Evolutionary conservation across 2,797 vertebrate species (phyloP).

Genomic region (Paratrypauchen microcephalus): DNA sequence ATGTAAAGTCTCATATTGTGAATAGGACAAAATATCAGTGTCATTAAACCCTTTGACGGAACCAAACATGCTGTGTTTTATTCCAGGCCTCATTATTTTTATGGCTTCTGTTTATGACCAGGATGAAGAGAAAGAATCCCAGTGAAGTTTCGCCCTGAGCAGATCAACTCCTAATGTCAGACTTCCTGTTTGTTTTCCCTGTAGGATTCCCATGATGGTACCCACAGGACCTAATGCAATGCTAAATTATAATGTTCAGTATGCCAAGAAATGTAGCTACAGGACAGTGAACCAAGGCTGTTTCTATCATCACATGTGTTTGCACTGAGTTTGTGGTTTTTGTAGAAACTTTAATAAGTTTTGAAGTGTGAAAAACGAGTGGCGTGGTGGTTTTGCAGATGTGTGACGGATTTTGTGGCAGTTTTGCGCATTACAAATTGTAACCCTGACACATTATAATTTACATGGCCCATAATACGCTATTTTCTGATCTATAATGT

Average conservation of each 20-base stretch:
- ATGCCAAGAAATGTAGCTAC: background rate
- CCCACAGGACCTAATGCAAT: background rate
- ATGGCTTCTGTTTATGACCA: slow-evolving; percentile 54
- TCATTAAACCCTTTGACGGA: slow-evolving; percentile 26
- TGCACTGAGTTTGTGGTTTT: background rate
- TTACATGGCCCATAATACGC: no score
- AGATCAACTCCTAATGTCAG: slow-evolving; percentile 13
- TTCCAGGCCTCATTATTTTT: slow-evolving; percentile 44
- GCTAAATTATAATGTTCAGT: background rate
- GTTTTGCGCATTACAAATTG: background rate
- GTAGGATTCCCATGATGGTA: slow-evolving; percentile 15
- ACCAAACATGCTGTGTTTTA: slow-evolving; percentile 25
- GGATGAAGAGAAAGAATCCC: slow-evolving; percentile 40
- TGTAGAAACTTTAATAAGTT: background rate
- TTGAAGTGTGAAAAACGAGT: slow-evolving; percentile 1
- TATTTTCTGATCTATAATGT: no score
- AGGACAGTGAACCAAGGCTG: background rate
- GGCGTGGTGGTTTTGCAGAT: background rate
- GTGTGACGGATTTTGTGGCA: background rate
- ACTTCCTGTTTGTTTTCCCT: slow-evolving; percentile 38
- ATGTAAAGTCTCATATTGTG: background rate
- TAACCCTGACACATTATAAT: background rate
- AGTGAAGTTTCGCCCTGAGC: slow-evolving; percentile 13
- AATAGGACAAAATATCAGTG: slow-evolving; percentile 15
- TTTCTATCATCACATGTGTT: background rate